Evolutionary conservation across 1,140 invertebrate species (phyloP).

Genomic region (Drosophila rufa): DNA sequence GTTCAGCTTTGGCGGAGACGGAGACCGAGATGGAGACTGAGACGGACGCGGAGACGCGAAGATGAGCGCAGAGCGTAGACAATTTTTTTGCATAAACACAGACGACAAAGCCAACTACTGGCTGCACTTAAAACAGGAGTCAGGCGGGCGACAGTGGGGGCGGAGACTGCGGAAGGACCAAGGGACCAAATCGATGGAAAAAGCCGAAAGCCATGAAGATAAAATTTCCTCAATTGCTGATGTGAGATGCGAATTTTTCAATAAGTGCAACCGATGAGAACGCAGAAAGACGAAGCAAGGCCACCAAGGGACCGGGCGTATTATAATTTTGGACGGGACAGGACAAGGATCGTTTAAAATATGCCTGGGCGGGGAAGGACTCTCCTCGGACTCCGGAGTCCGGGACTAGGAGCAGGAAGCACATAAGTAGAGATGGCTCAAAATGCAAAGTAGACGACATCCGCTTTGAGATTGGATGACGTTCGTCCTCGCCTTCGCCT

Average conservation of each 20-base stretch:
- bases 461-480: slow-evolving; percentile 83
- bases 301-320: slow-evolving; percentile 38
- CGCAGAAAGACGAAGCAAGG: slow-evolving; percentile 7
- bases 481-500: slow-evolving; percentile 50
- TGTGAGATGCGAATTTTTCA: slow-evolving; percentile 76
- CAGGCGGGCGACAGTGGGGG: slow-evolving; percentile 3
- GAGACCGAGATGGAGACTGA: background rate
- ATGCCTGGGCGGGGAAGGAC: slow-evolving; percentile 63
- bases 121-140: slow-evolving; percentile 81
- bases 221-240: slow-evolving; percentile 66
- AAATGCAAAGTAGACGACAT: slow-evolving; percentile 84
- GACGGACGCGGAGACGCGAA: background rate
- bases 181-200: slow-evolving; percentile 65
- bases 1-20: background rate
- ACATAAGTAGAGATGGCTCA: slow-evolving; percentile 82
- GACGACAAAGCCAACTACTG: slow-evolving; percentile 81
- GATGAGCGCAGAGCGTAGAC: slow-evolving; percentile 55
- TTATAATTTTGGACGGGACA: slow-evolving; percentile 67
- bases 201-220: slow-evolving; percentile 65
- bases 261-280: slow-evolving; percentile 65
- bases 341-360: slow-evolving; percentile 75
- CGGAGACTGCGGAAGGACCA: slow-evolving; percentile 5
- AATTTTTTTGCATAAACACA: slow-evolving; percentile 84
- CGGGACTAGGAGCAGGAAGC: slow-evolving; percentile 71
- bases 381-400: slow-evolving; percentile 38